phyloP scores from a whole-genome alignment of 2,888 invertebrate species.

The Chirona hameri region DNA sequence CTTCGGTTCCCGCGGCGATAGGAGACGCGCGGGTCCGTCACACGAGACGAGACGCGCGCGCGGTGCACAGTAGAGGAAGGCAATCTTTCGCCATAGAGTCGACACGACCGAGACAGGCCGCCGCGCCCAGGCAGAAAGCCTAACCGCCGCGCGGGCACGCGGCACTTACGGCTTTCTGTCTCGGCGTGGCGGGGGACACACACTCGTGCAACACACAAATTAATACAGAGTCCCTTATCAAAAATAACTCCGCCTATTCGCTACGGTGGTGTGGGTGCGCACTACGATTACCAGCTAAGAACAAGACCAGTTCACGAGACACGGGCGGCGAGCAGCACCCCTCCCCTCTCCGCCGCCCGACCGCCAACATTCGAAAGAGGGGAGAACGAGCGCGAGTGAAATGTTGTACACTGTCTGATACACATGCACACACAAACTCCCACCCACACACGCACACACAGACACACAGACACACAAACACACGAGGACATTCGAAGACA shows the following conservation, averaged over 20 bases:
- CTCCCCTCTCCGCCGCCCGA: neutral
- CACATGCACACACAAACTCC: neutral
- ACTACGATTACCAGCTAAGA: neutral
- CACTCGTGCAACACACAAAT: neutral
- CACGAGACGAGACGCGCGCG: no score
- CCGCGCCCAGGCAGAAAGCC: no score
- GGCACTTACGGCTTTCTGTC: no score
- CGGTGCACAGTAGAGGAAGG: no score
- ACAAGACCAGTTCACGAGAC: neutral
- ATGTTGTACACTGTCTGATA: neutral
- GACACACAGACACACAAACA: neutral
- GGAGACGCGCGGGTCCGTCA: no score
- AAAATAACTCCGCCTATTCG: conserved; percentile 22
- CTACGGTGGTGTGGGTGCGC: neutral
- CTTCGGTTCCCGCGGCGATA: no score
- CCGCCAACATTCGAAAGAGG: neutral
- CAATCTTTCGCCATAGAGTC: no score
- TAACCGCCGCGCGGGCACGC: no score
- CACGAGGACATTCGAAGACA: neutral
- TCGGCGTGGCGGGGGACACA: neutral
- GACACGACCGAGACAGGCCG: no score
- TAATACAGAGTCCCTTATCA: conserved; percentile 24
- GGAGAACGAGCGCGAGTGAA: neutral
- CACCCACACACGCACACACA: neutral
- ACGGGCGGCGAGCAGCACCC: neutral